phyloP scores from a whole-genome alignment of 2,888 invertebrate species.

The Epiblema foenella region DNA sequence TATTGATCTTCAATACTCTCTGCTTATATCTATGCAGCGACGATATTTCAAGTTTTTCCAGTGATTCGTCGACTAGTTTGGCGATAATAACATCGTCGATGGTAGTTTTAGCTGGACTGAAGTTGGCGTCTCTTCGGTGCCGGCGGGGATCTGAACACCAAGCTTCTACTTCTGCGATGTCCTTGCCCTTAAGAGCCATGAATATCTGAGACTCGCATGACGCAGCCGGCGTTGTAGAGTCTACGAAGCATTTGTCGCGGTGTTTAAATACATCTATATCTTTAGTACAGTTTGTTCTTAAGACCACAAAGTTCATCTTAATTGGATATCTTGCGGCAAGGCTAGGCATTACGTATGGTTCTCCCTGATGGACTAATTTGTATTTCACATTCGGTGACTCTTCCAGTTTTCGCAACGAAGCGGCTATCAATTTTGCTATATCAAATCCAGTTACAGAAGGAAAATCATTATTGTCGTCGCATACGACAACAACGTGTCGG shows the following conservation, averaged over 20 bases:
- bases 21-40: conserved; percentile 71
- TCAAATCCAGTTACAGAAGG: conserved; percentile 62
- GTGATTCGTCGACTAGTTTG: conserved; percentile 62
- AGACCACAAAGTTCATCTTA: conserved; percentile 62
- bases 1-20: conserved; percentile 67
- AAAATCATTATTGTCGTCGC: conserved; percentile 67
- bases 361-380: conserved; percentile 66
- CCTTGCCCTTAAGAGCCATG: conserved; percentile 58
- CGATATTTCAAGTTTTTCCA: conserved; percentile 71
- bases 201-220: conserved; percentile 64
- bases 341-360: conserved; percentile 65
- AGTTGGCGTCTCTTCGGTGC: conserved; percentile 55
- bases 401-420: conserved; percentile 63
- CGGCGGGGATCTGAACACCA: conserved; percentile 51
- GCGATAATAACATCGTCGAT: conserved; percentile 62
- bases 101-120: conserved; percentile 54
- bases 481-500: conserved; percentile 61
- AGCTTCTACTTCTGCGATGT: conserved; percentile 55
- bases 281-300: conserved; percentile 68
- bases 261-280: conserved; percentile 52
- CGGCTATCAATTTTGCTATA: conserved; percentile 55
- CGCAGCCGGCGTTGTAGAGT: conserved; percentile 54
- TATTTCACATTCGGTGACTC: conserved; percentile 53
- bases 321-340: conserved; percentile 62
- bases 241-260: conserved; percentile 57